phyloP scores from a whole-genome alignment of 92 coral and sea anemone species.

The Porites cylindrica region DNA sequence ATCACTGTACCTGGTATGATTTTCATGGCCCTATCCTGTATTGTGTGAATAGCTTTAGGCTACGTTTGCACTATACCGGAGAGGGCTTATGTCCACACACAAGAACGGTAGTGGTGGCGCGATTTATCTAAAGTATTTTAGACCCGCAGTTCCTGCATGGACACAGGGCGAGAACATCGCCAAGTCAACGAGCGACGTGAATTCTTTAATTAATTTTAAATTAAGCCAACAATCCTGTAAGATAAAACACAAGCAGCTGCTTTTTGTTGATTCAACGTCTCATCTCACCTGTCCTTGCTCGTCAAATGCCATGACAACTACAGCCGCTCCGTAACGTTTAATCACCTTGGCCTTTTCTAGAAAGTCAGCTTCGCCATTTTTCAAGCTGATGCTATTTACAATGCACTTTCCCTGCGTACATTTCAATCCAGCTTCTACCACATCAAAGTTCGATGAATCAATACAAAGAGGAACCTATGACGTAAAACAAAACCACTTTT shows the following conservation, averaged over 20 bases:
- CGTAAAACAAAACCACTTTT: neutral
- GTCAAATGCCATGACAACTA: slow-evolving; percentile 98
- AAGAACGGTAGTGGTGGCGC: no score
- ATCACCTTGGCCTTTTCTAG: slow-evolving; percentile 87
- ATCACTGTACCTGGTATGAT: no score
- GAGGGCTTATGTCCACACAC: no score
- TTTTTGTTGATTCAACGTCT: neutral
- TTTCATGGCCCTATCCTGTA: no score
- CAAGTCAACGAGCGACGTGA: no score
- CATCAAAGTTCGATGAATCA: slow-evolving; percentile 97
- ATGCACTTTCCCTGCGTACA: slow-evolving; percentile 97
- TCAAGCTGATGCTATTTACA: slow-evolving; percentile 97
- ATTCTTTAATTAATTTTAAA: no score
- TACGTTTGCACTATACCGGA: no score
- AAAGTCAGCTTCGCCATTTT: slow-evolving; percentile 94
- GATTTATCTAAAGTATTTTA: no score
- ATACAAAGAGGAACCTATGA: slow-evolving; percentile 94
- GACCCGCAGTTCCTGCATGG: no score
- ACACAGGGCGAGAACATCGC: no score
- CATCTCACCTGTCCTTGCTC: slow-evolving; percentile 88
- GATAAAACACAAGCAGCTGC: neutral
- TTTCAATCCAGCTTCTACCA: slow-evolving; percentile 95
- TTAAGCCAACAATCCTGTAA: neutral
- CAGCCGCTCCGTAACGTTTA: slow-evolving; percentile 96
- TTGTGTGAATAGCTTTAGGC: no score